A percentile compares a stretch with the other conserved stretches of the same genome.
Conservation (phyloP, 2,888 invertebrate genomes). For the Coenonympha glycerion region DNA sequence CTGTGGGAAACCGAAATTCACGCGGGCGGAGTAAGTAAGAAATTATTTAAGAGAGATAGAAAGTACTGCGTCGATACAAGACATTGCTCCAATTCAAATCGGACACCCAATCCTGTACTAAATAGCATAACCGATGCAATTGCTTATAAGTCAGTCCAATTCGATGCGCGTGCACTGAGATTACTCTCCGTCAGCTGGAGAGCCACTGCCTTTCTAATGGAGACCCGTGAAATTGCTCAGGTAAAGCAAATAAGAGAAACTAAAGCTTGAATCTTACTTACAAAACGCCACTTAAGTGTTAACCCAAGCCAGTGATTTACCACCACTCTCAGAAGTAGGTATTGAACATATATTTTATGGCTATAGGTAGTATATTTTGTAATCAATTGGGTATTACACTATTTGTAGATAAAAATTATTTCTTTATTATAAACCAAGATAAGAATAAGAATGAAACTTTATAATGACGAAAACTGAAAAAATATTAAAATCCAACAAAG, state of each 20-base stretch:
- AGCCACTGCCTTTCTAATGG: slow-evolving; percentile 65
- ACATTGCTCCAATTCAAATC: slow-evolving; percentile 32
- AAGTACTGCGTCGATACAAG: not conserved
- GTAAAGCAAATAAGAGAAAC: slow-evolving; percentile 21
- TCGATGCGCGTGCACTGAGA: slow-evolving; percentile 62
- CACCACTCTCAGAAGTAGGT: not conserved
- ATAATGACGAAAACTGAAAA: no score
- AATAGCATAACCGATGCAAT: slow-evolving; percentile 50
- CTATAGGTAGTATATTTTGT: no score
- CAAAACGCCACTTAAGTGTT: no score
- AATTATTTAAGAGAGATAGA: not conserved
- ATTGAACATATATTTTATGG: no score
- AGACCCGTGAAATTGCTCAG: slow-evolving; percentile 31
- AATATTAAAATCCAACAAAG: no score
- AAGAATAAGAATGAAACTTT: no score
- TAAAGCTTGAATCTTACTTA: no score
- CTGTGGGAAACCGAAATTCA: no score
- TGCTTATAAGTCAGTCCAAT: slow-evolving; percentile 61
- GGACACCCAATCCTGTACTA: slow-evolving; percentile 50
- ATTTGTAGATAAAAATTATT: no score
- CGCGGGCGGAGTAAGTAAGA: no score
- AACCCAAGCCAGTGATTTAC: not conserved
- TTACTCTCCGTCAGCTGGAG: slow-evolving; percentile 61
- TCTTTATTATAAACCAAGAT: no score
- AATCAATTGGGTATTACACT: no score